Base-by-base conservation (phyloP, 2,888 invertebrate species). In the Brachylomia viminalis region DNA sequence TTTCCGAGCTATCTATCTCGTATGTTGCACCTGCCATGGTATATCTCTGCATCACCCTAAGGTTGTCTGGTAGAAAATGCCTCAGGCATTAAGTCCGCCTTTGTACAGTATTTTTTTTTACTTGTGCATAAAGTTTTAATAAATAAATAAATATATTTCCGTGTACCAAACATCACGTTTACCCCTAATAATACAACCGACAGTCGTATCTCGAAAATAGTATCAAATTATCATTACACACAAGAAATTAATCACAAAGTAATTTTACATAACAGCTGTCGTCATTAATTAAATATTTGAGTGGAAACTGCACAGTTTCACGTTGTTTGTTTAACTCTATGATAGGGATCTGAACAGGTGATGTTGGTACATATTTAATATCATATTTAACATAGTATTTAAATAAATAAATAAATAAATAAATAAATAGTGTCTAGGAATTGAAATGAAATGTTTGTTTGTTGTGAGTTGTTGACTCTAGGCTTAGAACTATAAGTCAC, bases 331-430 rank as follows among this genome's bases (percentile, higher is more conserved):
- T 68, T 27, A 66, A 67, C 33, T 54, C 42, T 11, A 15, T 71
- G 81, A 80, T 80, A 80, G 38, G 45, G 45, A 52, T 61, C 17
- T 30, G 17, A 69, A 38, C 72, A 72, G 68, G 73, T 74, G 84
- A 84, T 69, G 72, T 84, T 7, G 23, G 72, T 70, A 84, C 78
- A 84, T 81, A 77, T 84, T 84, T 81, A 83, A 66, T 61, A 30
- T n/a, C 30, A n/a, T n/a, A n/a, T n/a, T n/a, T n/a, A n/a, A n/a
- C n/a, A n/a, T n/a, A n/a, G n/a, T n/a, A n/a, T n/a, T n/a, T n/a
- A n/a, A n/a, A n/a, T n/a, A n/a, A n/a, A n/a, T n/a, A n/a, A n/a
- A n/a, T n/a, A n/a, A n/a, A n/a, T n/a, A n/a, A n/a, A n/a, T n/a
- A n/a, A n/a, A 17, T 33, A 74, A 64, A 71, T 69, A 66, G 2